phyloP scores from a whole-genome alignment of 2,888 invertebrate species.

The Limnephilus marmoratus region DNA sequence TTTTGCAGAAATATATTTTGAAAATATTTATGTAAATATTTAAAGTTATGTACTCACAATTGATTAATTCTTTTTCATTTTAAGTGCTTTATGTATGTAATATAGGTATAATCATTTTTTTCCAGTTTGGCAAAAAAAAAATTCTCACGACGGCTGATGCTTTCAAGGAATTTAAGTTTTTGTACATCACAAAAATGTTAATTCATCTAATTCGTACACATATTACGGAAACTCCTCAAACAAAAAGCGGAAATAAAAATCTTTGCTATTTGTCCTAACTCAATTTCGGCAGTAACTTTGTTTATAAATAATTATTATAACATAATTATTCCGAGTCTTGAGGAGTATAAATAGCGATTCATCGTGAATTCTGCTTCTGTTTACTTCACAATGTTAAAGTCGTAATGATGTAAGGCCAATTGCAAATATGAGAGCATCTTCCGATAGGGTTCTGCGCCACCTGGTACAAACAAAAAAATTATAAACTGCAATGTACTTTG shows the following conservation, averaged over 20 bases:
- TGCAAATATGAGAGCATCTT: no score
- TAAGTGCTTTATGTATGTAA: neutral
- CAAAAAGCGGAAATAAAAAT: neutral
- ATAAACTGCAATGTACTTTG: neutral
- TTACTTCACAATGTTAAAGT: no score
- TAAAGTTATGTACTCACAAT: neutral
- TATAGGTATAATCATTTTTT: neutral
- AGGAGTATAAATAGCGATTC: no score
- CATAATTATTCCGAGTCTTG: no score
- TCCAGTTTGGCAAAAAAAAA: neutral
- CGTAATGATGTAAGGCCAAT: no score
- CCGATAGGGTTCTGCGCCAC: no score
- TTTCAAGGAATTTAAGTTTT: neutral
- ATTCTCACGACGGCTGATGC: neutral
- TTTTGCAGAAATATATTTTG: neutral
- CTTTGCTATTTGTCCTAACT: neutral
- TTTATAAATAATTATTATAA: no score
- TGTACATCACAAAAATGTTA: neutral
- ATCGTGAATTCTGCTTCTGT: no score
- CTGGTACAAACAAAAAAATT: no score
- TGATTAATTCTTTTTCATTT: neutral
- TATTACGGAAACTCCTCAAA: neutral
- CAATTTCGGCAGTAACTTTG: no score
- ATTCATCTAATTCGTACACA: neutral
- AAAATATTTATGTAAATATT: no score